Percentiles rank a stretch among this genome's conserved stretches.
Evolutionary conservation across 2,888 invertebrate species (phyloP).

Genomic region (Trilocha varians): DNA sequence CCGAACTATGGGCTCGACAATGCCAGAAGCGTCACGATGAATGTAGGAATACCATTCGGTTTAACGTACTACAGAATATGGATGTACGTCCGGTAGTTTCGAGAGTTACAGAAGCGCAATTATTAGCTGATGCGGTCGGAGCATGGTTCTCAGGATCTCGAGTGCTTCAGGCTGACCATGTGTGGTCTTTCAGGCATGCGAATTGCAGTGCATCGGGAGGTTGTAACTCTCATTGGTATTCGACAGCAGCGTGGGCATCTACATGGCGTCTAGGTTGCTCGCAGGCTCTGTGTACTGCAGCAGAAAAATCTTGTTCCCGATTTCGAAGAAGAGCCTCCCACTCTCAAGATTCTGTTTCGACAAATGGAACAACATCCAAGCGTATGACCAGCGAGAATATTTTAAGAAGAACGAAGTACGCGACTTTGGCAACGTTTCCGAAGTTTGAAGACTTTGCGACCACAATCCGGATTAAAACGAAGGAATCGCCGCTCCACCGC

Average conservation of each 20-base stretch:
- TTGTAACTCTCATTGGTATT: constrained; percentile 60
- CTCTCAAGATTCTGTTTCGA: constrained; percentile 2
- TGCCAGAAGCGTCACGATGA: constrained; percentile 67
- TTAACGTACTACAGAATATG: constrained; percentile 61
- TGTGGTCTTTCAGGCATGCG: constrained; percentile 47
- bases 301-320: constrained; percentile 41
- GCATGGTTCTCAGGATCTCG: constrained; percentile 63
- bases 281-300: constrained; percentile 53
- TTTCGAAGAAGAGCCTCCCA: constrained; percentile 39
- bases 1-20: constrained; percentile 63
- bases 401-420: constrained; percentile 42
- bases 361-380: constrained; percentile 17
- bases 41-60: constrained; percentile 57
- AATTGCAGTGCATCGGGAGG: constrained; percentile 59
- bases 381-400: constrained; percentile 28
- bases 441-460: constrained; percentile 37
- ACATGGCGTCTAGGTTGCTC: constrained; percentile 63
- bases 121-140: constrained; percentile 57
- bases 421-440: constrained; percentile 25
- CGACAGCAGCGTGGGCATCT: constrained; percentile 60
- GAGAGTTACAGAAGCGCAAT: constrained; percentile 54
- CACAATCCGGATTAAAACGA: constrained; percentile 15
- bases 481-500: constrained; percentile 46
- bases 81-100: constrained; percentile 54
- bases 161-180: constrained; percentile 43